Percentiles rank a stretch among this genome's conserved stretches.
Conservation (phyloP, 2,888 invertebrate species). For the Heteromyza rotundicornis region DNA sequence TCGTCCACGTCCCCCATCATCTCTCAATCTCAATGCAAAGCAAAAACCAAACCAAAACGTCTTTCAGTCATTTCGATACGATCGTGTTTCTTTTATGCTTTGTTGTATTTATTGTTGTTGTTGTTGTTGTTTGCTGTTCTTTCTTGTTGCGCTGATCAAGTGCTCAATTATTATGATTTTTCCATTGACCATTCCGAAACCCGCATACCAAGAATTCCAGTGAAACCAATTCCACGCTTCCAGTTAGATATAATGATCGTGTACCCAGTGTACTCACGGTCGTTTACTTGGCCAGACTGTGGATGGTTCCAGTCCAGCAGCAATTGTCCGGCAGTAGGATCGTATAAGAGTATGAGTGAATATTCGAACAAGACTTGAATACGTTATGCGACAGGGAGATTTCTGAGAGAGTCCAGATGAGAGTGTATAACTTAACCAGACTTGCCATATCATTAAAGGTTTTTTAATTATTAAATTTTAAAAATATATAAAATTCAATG, state of each 20-base stretch:
- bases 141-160: constrained; percentile 17
- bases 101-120: not conserved
- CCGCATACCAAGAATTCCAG: constrained; percentile 51
- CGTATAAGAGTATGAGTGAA: constrained; percentile 1
- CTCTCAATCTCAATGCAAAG: too few species aligned
- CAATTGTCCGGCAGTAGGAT: too few species aligned
- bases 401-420: too few species aligned
- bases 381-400: too few species aligned
- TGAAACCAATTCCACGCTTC: constrained; percentile 51
- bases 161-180: constrained; percentile 45
- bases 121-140: not conserved
- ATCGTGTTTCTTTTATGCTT: constrained; percentile 5
- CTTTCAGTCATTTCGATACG: not conserved
- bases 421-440: too few species aligned
- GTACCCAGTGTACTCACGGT: too few species aligned
- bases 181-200: constrained; percentile 56
- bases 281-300: not conserved
- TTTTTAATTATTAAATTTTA: too few species aligned
- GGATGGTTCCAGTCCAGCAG: too few species aligned
- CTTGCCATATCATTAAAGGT: too few species aligned
- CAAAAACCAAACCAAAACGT: too few species aligned
- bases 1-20: not conserved
- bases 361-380: not conserved
- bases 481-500: too few species aligned
- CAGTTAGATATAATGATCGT: constrained; percentile 10